A percentile compares a stretch with the other conserved stretches of the same genome.
Conservation (phyloP, 2,888 invertebrate genomes). For the Lymantria monacha region DNA sequence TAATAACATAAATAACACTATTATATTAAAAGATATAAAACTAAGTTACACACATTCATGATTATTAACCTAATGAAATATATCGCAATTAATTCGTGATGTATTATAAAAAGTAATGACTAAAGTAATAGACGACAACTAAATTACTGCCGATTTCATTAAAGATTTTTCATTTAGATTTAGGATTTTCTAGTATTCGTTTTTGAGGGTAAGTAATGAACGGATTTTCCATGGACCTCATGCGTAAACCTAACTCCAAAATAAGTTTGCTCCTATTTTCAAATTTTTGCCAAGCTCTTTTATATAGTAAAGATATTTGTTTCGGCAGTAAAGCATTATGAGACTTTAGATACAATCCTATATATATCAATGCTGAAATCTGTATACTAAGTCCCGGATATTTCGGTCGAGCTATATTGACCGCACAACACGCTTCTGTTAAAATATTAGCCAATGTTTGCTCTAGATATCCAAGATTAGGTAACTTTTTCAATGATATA, state of each 20-base stretch:
- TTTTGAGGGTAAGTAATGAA: constrained; percentile 70
- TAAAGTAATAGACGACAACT: not conserved
- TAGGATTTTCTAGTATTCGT: constrained; percentile 6
- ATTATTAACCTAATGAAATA: no score
- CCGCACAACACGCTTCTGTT: constrained; percentile 77
- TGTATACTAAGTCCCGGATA: constrained; percentile 80
- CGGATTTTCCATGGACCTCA: constrained; percentile 82
- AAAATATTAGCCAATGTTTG: constrained; percentile 80
- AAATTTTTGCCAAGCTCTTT: constrained; percentile 55
- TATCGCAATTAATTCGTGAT: no score
- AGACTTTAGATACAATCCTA: constrained; percentile 82
- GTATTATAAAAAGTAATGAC: not conserved
- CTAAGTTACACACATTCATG: no score
- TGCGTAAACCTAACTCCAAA: constrained; percentile 58
- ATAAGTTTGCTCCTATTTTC: constrained; percentile 62
- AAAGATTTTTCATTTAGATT: not conserved
- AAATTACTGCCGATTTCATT: not conserved
- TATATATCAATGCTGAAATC: constrained; percentile 77
- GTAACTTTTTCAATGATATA: constrained; percentile 71
- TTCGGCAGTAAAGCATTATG: constrained; percentile 60
- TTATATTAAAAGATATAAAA: no score
- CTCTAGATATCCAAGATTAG: constrained; percentile 83
- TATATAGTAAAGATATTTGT: constrained; percentile 50
- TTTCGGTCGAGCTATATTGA: constrained; percentile 80
- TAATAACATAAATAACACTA: not conserved